Conservation (phyloP, 2,888 invertebrate species). For the Macrosiphum euphorbiae region DNA sequence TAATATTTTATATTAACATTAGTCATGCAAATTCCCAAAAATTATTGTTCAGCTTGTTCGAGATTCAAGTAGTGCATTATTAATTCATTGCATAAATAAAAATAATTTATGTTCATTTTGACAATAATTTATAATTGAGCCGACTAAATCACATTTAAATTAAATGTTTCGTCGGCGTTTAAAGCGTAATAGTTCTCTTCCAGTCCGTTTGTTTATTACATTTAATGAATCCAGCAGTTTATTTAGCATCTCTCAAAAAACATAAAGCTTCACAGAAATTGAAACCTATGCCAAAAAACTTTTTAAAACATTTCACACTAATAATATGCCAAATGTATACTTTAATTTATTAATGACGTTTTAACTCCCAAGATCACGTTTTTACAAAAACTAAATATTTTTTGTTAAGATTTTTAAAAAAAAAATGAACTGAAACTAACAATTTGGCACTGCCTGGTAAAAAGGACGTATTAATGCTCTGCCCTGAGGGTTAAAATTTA, state of each 20-base stretch:
- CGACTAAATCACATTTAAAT: conserved; percentile 25
- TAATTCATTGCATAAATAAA: conserved; percentile 3
- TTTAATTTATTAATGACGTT: conserved; percentile 43
- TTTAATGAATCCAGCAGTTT: conserved; percentile 39
- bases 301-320: conserved; percentile 45
- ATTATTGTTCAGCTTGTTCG: background rate
- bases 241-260: conserved; percentile 33
- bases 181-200: conserved; percentile 42
- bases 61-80: background rate
- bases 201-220: conserved; percentile 47
- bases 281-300: conserved; percentile 53
- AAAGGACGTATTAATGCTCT: background rate
- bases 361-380: background rate
- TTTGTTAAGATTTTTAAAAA: conserved; percentile 16
- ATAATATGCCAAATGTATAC: conserved; percentile 34
- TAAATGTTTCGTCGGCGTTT: conserved; percentile 23
- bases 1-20: background rate
- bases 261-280: conserved; percentile 4
- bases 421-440: conserved; percentile 6
- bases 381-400: conserved; percentile 39
- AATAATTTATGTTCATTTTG: conserved; percentile 20
- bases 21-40: background rate
- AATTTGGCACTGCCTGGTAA: background rate
- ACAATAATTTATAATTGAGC: conserved; percentile 30
- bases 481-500: background rate